Conservation (phyloP, 2,113 vertebrate genomes). For the Tupaia tana region DNA sequence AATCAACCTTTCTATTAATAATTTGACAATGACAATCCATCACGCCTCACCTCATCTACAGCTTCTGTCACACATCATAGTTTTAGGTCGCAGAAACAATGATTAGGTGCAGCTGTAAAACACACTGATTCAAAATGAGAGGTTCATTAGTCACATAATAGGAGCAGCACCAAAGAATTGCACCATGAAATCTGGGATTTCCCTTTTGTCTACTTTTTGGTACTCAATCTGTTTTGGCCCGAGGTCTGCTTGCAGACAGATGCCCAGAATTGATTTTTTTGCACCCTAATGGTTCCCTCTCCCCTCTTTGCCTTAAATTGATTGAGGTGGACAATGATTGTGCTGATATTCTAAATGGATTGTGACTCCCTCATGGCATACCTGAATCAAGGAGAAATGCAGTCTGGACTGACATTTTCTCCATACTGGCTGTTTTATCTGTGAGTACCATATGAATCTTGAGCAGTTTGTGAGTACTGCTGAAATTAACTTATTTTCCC, state of each 20-base stretch:
- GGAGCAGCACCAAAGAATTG: constrained; percentile 69
- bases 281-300: constrained; percentile 79
- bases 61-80: constrained; percentile 64
- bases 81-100: constrained; percentile 65
- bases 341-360: constrained; percentile 74
- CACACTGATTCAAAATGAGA: constrained; percentile 79
- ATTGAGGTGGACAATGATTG: constrained; percentile 72
- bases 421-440: constrained; percentile 32
- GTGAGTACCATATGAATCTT: not conserved
- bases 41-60: constrained; percentile 58
- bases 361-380: constrained; percentile 56
- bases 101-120: constrained; percentile 79
- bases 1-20: constrained; percentile 77
- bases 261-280: constrained; percentile 80
- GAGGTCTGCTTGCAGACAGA: constrained; percentile 82
- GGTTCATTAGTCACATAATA: constrained; percentile 83
- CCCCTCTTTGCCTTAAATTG: constrained; percentile 74
- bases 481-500: constrained; percentile 61
- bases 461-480: not conserved
- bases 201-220: constrained; percentile 83
- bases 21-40: constrained; percentile 78
- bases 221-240: constrained; percentile 84
- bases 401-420: constrained; percentile 42
- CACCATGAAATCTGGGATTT: constrained; percentile 79
- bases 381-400: constrained; percentile 64